A percentile compares a stretch with the other conserved stretches of the same genome.
phyloP scores from a whole-genome alignment of 2,888 invertebrate species.

The Leptinotarsa tumamoca region DNA sequence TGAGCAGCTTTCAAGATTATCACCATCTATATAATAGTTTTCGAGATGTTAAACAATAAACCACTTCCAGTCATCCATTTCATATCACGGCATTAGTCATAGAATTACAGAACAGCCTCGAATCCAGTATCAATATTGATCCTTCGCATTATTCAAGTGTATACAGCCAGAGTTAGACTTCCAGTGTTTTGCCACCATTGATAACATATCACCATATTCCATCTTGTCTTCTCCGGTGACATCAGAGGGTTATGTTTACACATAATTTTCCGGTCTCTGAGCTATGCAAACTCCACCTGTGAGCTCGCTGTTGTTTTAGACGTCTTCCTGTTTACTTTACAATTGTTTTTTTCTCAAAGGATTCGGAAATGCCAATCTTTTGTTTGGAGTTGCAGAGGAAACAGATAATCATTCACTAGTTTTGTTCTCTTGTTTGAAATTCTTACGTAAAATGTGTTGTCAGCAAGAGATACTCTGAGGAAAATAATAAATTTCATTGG shows the following conservation, averaged over 20 bases:
- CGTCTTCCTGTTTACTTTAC: conserved; percentile 26
- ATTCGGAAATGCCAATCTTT: conserved; percentile 17
- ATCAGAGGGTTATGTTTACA: conserved; percentile 21
- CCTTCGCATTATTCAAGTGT: conserved; percentile 4
- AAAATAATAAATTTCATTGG: no score
- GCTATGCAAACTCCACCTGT: conserved; percentile 7
- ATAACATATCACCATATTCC: conserved; percentile 18
- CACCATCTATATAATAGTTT: neutral
- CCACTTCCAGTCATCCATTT: neutral
- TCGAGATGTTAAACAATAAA: neutral
- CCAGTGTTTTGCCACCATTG: conserved; percentile 15
- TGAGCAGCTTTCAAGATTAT: neutral
- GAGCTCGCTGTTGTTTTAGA: conserved; percentile 3
- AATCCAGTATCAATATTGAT: conserved; percentile 9
- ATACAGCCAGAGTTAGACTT: conserved; percentile 8
- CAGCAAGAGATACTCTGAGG: no score
- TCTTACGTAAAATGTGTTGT: no score
- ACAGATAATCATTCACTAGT: neutral
- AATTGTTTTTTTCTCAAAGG: conserved; percentile 12
- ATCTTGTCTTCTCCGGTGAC: conserved; percentile 15
- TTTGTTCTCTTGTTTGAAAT: neutral
- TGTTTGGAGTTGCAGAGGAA: conserved; percentile 6
- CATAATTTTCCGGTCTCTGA: conserved; percentile 20
- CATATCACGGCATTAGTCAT: conserved; percentile 8
- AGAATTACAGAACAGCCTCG: conserved; percentile 10